Evolutionary conservation across 2,888 invertebrate genomes (phyloP).

Genomic region (Pachymerium ferrugineum): DNA sequence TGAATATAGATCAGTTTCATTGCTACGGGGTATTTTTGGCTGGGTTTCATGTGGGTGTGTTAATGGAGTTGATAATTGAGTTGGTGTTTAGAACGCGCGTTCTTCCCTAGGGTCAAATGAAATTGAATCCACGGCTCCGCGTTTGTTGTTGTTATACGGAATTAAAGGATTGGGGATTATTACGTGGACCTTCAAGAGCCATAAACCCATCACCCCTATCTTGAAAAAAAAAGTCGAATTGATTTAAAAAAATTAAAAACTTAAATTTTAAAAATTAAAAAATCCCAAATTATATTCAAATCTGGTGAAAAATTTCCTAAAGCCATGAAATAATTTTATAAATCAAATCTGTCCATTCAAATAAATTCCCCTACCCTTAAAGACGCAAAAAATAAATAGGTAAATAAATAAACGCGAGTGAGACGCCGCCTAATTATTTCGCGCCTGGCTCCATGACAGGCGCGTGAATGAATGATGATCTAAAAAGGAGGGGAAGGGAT

Average conservation of each 20-base stretch:
- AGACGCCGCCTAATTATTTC: conserved; percentile 17
- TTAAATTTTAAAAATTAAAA: neutral
- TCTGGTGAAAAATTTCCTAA: too few relatives aligned
- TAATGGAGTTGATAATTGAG: conserved; percentile 19
- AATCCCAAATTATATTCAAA: neutral
- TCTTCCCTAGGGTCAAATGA: conserved; percentile 9
- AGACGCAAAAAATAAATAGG: neutral
- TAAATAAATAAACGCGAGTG: conserved; percentile 11
- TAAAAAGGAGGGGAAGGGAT: too few relatives aligned
- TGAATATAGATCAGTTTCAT: conserved; percentile 15
- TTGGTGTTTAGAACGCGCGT: neutral
- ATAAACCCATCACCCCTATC: too few relatives aligned
- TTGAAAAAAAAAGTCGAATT: too few relatives aligned
- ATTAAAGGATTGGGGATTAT: neutral
- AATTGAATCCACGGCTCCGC: neutral
- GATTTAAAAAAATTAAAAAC: neutral
- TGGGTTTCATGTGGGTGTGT: conserved; percentile 4
- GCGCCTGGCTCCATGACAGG: conserved; percentile 11
- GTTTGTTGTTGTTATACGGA: conserved; percentile 2
- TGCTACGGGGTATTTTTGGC: neutral
- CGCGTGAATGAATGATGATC: conserved; percentile 5
- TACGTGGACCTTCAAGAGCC: too few relatives aligned
- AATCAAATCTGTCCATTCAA: neutral
- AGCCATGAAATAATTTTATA: too few relatives aligned
- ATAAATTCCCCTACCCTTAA: too few relatives aligned